Evolutionary conservation across 2,888 invertebrate genomes (phyloP), one percentile per base, ranked within the genome.

Genomic region (Amphipyra berbera): DNA sequence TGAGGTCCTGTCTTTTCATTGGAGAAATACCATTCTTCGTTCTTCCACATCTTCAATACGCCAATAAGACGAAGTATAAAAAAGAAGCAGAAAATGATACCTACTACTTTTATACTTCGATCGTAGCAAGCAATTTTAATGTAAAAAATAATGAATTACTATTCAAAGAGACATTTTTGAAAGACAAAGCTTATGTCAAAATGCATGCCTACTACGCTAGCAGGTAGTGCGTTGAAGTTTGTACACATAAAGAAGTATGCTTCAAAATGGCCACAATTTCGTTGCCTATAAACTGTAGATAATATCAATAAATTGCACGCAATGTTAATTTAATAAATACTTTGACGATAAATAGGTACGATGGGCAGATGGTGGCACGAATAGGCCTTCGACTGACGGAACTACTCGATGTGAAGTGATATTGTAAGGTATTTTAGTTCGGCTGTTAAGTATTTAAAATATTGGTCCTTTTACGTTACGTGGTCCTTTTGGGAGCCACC

Each of bases 261-360:
- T 41, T 50, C 15, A 73, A 73, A 70, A 58, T 68, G 53, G 45
- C 44, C 9, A 48, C 44, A 42, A 38, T 48, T 58, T 63, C 47
- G 63, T 63, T 56, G 40, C 57, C 74, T 74, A 68, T 71, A 41
- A 62, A 58, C 40, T 21, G 14, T 42, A 48, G 71, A 71, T 74
- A 59, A 15, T 15, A 71, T 71, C 75, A 45, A 49, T 47, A 61
- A 67, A 48, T 15, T 21, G 40, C 69, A 59, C 55, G 71, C 74
- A 38, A 68, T 63, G 50, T 68, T 54, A 62, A 62, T 42, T 45
- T 33, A 56, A 52, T 70, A 55, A 55, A 68, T 50, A 59, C 47
- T 50, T 58, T 44, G 48, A n/a, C 44, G 37, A 62, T 68, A 58
- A 68, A 68, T 68, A 68, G 62, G 46, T 33, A 21, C 47, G 62